Conservation (phyloP, 2,797 vertebrate species). For the Xenops minutus region DNA sequence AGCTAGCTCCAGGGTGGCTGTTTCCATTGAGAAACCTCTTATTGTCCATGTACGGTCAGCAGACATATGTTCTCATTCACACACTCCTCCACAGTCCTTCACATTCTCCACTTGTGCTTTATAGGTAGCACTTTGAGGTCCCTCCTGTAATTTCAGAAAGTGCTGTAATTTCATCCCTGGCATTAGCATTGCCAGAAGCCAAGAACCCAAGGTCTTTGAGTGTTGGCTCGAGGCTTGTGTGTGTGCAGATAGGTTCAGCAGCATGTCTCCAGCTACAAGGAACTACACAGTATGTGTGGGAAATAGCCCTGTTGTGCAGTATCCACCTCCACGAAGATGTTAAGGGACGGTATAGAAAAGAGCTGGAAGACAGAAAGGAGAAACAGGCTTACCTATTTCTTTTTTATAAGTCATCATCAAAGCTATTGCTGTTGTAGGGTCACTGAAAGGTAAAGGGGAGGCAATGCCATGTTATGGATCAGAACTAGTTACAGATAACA, state of each 20-base stretch:
- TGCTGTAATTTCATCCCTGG: not conserved
- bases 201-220: not conserved
- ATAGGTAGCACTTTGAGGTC: not conserved
- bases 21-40: not conserved
- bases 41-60: not conserved
- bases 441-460: slow-evolving; percentile 4
- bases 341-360: not conserved
- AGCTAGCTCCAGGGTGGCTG: not conserved
- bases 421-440: not conserved
- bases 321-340: not conserved
- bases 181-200: not conserved
- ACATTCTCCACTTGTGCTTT: not conserved
- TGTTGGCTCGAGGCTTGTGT: not conserved
- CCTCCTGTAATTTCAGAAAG: not conserved
- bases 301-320: not conserved
- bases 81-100: not conserved
- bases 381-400: not conserved
- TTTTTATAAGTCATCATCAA: not conserved
- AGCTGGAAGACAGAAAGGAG: not conserved
- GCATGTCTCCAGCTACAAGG: not conserved
- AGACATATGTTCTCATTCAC: not conserved
- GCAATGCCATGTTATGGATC: not conserved
- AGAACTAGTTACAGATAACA: not conserved
- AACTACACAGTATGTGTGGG: not conserved
- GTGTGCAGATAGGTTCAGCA: not conserved